A percentile compares a stretch with the other conserved stretches of the same genome.
Conservation (phyloP, 1,140 invertebrate genomes). For the Panulirus ornatus region DNA sequence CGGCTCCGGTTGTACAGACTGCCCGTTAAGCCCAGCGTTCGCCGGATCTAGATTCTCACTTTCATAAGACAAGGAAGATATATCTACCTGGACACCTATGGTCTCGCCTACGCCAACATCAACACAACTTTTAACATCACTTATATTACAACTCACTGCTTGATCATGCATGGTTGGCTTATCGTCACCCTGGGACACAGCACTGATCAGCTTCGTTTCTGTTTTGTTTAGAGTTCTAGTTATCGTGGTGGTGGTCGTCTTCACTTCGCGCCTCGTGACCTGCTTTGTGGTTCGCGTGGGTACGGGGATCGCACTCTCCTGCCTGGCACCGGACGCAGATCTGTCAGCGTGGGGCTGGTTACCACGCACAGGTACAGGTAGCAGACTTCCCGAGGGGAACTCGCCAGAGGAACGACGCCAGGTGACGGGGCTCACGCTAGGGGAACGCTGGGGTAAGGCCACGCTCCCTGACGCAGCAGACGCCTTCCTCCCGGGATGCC, state of each 20-base stretch:
- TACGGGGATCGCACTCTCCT: constrained; percentile 19
- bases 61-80: neutral
- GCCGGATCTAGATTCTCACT: neutral
- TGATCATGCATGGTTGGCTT: constrained; percentile 17
- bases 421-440: neutral
- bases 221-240: constrained; percentile 16
- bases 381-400: constrained; percentile 1
- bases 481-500: neutral
- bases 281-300: constrained; percentile 2
- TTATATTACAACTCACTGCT: constrained; percentile 35
- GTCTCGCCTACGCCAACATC: neutral
- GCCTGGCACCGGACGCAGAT: neutral
- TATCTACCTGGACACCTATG: constrained; percentile 29
- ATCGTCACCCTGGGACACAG: neutral
- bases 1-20: constrained; percentile 2
- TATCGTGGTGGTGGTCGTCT: constrained; percentile 24
- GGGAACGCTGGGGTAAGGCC: neutral
- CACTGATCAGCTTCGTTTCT: neutral
- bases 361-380: constrained; percentile 32
- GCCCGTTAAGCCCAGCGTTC: neutral
- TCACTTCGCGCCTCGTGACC: constrained; percentile 22
- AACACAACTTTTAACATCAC: neutral
- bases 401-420: constrained; percentile 21
- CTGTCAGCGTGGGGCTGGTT: constrained; percentile 23
- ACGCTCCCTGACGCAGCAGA: neutral